Percentiles rank a stretch among this genome's conserved stretches.
phyloP scores from a whole-genome alignment of 2,113 vertebrate genomes.

The Desmodus rotundus region DNA sequence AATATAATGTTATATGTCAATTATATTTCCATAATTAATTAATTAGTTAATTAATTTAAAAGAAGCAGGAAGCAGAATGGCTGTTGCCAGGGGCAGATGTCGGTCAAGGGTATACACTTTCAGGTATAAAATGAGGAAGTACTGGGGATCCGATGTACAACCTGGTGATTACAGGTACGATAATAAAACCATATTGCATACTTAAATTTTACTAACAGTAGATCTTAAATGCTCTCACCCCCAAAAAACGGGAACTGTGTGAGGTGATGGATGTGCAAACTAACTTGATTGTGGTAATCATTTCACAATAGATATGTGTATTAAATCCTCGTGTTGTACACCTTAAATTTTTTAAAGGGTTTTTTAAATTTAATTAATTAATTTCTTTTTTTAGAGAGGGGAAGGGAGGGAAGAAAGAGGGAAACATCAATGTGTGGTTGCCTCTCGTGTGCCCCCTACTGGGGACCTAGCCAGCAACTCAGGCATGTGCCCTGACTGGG shows the following conservation, averaged over 20 bases:
- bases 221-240: not conserved
- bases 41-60: not conserved
- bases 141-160: not conserved
- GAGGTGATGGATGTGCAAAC: not conserved
- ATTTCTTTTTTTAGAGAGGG: too few relatives aligned
- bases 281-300: not conserved
- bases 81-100: not conserved
- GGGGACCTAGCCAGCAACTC: too few relatives aligned
- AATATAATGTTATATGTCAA: not conserved
- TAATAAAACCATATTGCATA: not conserved
- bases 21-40: not conserved
- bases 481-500: too few relatives aligned
- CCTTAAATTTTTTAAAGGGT: not conserved
- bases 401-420: too few relatives aligned
- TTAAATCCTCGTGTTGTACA: not conserved
- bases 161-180: not conserved
- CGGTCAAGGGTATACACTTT: not conserved
- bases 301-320: not conserved
- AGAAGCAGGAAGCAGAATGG: not conserved
- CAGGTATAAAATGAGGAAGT: not conserved
- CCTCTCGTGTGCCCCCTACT: too few relatives aligned
- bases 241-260: not conserved
- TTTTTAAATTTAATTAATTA: too few relatives aligned
- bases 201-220: not conserved
- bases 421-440: too few relatives aligned